Percentiles rank a stretch among this genome's conserved stretches.
Conservation (phyloP, 2,113 vertebrate genomes). For the Pelvicachromis taeniatus region DNA sequence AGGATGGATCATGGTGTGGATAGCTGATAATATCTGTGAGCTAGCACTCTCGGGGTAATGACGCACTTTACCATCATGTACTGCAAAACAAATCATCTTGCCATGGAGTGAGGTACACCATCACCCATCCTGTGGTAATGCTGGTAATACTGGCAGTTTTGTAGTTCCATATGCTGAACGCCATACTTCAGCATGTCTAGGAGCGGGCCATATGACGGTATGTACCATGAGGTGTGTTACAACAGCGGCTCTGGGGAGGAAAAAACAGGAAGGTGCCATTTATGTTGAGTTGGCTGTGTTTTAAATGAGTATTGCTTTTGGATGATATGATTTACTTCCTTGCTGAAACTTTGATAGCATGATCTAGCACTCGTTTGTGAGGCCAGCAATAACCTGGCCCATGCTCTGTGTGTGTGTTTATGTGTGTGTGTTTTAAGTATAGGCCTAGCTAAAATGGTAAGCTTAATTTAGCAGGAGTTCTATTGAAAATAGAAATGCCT, state of each 20-base stretch:
- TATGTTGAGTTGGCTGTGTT: neutral
- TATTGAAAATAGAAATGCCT: neutral
- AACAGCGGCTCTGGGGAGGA: neutral
- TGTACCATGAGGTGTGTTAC: neutral
- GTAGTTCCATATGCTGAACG: neutral
- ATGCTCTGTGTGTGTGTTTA: neutral
- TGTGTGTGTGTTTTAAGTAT: neutral
- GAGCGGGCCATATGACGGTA: neutral
- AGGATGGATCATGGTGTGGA: conserved; percentile 28
- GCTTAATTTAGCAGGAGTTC: neutral
- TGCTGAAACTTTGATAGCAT: neutral
- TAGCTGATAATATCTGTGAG: conserved; percentile 47
- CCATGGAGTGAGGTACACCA: neutral
- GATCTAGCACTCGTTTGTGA: neutral
- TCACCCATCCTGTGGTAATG: conserved; percentile 11
- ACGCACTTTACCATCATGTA: conserved; percentile 28
- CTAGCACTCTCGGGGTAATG: conserved; percentile 2
- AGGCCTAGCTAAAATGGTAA: neutral
- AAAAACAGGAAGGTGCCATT: neutral
- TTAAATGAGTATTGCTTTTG: neutral
- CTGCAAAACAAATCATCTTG: conserved; percentile 17
- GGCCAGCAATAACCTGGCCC: neutral
- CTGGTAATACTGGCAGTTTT: neutral
- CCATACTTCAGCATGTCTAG: neutral
- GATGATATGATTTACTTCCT: neutral